A percentile compares a stretch with the other conserved stretches of the same genome.
Conservation (phyloP, 2,797 vertebrate genomes). For the Ispidina lecontei region DNA sequence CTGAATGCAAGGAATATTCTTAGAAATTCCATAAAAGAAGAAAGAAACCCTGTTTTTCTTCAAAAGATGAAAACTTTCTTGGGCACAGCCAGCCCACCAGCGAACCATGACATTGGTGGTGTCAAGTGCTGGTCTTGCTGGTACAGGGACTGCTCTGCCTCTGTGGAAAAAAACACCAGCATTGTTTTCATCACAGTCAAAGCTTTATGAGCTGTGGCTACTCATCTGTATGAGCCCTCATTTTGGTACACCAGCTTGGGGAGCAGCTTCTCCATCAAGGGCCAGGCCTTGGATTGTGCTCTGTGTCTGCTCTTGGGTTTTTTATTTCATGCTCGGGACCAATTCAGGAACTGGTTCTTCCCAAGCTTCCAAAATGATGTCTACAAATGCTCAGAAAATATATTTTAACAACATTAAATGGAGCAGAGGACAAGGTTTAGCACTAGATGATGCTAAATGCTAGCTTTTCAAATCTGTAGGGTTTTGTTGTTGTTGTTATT, state of each 20-base stretch:
- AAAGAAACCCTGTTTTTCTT: not conserved
- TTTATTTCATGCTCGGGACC: not conserved
- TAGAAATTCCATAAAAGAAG: not conserved
- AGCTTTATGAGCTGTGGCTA: not conserved
- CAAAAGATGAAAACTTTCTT: not conserved
- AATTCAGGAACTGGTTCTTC: not conserved
- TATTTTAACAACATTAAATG: not conserved
- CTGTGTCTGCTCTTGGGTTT: not conserved
- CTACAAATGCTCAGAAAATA: accelerated
- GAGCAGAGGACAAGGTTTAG: not conserved
- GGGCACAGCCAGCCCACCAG: accelerated
- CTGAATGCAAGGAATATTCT: not conserved
- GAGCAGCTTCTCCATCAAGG: not conserved
- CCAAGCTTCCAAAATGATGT: not conserved
- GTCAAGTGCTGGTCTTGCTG: accelerated
- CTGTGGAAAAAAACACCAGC: accelerated
- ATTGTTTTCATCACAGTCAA: accelerated
- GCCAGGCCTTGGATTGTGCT: not conserved
- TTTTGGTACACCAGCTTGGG: not conserved
- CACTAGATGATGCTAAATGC: constrained; percentile 22
- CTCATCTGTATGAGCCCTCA: accelerated
- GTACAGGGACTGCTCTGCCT: accelerated
- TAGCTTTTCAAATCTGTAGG: not conserved
- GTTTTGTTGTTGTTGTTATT: not conserved
- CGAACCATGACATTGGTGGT: accelerated